These are phyloP conservation scores for Lepidocolaptes lacrymiger DNA, from an alignment of 2,797 vertebrate genomes.

Conservation along the genomic window DNA sequence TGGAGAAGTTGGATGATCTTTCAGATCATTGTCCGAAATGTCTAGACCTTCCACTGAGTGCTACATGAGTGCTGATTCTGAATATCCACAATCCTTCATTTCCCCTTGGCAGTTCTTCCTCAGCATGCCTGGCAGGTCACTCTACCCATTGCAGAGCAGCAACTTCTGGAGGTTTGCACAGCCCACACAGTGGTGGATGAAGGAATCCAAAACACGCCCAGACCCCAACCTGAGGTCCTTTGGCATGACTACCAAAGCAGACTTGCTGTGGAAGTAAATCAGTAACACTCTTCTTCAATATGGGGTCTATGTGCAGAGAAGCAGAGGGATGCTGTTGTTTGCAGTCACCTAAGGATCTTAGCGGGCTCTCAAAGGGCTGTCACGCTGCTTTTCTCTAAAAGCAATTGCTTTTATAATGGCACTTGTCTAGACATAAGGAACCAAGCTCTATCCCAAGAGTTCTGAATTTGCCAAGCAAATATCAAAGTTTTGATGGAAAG, in stretches of 20 bases:
- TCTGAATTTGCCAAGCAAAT: constrained; percentile 28
- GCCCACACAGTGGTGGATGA: accelerated
- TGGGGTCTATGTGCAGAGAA: neutral
- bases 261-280: neutral
- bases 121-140: neutral
- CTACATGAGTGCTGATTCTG: neutral
- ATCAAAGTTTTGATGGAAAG: constrained; percentile 17
- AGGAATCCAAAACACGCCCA: neutral
- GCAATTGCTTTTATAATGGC: neutral
- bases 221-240: neutral
- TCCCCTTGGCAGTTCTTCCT: neutral
- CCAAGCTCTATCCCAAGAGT: neutral
- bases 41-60: neutral
- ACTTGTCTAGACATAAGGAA: neutral
- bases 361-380: neutral
- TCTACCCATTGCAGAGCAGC: neutral
- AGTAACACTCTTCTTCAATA: neutral
- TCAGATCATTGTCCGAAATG: neutral
- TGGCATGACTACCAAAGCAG: neutral
- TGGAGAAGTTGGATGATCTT: neutral
- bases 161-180: neutral
- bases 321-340: neutral
- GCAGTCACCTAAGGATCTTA: neutral
- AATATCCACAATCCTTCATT: neutral
- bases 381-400: constrained; percentile 1